Conservation (phyloP, 2,888 invertebrate species). For the Scotopteryx bipunctaria region DNA sequence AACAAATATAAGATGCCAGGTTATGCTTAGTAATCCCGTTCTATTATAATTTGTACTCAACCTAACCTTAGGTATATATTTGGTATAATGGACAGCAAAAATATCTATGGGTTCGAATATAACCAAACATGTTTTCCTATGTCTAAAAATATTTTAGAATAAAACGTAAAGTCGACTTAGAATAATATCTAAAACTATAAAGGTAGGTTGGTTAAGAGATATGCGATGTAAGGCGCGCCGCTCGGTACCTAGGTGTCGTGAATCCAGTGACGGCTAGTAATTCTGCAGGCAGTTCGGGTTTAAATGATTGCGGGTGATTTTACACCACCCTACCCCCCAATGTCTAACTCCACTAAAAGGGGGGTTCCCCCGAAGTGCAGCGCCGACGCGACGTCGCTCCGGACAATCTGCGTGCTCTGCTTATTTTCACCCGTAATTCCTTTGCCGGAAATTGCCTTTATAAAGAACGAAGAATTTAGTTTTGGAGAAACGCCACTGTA, state of each 20-base stretch:
- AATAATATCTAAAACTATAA: background rate
- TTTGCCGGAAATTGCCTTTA: slow-evolving; percentile 82
- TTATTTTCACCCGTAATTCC: slow-evolving; percentile 82
- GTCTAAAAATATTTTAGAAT: no score
- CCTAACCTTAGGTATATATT: no score
- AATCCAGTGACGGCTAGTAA: slow-evolving; percentile 78
- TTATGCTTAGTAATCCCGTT: no score
- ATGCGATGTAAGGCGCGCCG: slow-evolving; percentile 44
- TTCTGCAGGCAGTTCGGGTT: slow-evolving; percentile 82
- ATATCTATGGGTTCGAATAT: no score
- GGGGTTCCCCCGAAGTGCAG: slow-evolving; percentile 69
- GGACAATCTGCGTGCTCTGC: slow-evolving; percentile 83
- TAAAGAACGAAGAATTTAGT: slow-evolving; percentile 73
- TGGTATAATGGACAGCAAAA: no score
- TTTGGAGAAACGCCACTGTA: slow-evolving; percentile 55
- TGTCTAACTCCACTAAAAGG: slow-evolving; percentile 58
- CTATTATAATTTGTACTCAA: no score
- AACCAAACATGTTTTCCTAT: no score
- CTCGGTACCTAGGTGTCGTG: slow-evolving; percentile 52
- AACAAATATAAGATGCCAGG: no score
- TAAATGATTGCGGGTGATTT: slow-evolving; percentile 84
- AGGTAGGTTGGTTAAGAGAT: slow-evolving; percentile 7
- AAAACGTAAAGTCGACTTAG: no score
- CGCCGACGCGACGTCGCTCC: slow-evolving; percentile 78
- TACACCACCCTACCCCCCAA: slow-evolving; percentile 70